Conservation (phyloP, 2,113 vertebrate genomes). For the Urocitellus parryii region DNA sequence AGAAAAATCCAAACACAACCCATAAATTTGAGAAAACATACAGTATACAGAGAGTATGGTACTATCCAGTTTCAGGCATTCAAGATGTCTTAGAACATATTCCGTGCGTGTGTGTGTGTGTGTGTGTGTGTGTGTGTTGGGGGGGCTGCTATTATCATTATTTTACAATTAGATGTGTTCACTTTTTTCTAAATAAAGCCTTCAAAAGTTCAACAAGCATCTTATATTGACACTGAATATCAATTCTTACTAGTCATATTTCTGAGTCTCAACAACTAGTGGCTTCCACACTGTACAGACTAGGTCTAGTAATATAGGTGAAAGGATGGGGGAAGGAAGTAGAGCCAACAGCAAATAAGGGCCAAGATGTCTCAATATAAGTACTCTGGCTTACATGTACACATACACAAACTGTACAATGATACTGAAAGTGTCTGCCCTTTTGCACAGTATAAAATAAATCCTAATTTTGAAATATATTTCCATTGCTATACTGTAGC, state of each 20-base stretch:
- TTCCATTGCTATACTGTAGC: neutral
- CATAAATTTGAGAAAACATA: too few species aligned
- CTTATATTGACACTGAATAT: neutral
- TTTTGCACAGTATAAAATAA: neutral
- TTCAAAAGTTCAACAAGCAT: neutral
- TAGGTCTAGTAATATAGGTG: neutral
- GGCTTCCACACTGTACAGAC: neutral
- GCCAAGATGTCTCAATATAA: neutral
- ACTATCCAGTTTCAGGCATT: neutral
- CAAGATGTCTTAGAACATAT: neutral
- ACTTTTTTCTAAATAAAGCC: neutral
- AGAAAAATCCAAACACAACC: neutral
- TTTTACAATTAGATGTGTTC: neutral
- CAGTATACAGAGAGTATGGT: neutral
- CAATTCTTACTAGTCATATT: neutral
- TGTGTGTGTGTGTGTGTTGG: neutral
- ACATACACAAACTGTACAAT: neutral
- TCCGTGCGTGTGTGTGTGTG: neutral
- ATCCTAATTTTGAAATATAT: slow-evolving; percentile 40
- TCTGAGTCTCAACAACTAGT: neutral
- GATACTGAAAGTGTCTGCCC: neutral
- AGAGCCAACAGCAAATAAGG: neutral
- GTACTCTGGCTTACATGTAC: neutral
- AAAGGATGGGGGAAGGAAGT: neutral
- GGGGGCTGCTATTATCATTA: neutral